Conservation (phyloP, 2,888 invertebrate species). For the Drosophila prolongata region DNA sequence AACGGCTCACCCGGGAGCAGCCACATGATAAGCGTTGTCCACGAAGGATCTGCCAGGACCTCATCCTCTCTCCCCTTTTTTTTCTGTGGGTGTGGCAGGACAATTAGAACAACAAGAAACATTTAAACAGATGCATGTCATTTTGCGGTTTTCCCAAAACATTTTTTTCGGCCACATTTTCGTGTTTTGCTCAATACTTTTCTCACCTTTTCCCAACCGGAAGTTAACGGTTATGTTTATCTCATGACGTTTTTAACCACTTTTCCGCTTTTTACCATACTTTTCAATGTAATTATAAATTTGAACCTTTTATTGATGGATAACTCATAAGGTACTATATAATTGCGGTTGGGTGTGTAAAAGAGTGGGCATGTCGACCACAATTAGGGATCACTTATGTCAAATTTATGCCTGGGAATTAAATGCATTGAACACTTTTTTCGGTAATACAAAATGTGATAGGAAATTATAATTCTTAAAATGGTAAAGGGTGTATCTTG, state of each 20-base stretch:
- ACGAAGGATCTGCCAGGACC: conserved; percentile 35
- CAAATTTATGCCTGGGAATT: conserved; percentile 8
- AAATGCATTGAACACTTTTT: conserved; percentile 5
- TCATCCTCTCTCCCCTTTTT: background rate
- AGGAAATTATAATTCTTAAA: background rate
- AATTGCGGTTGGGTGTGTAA: conserved; percentile 17
- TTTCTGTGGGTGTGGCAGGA: conserved; percentile 15
- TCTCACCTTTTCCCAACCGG: conserved; percentile 64
- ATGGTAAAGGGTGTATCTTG: too few species aligned
- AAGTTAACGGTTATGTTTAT: conserved; percentile 12
- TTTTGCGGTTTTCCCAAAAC: conserved; percentile 63
- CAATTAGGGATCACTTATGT: conserved; percentile 67
- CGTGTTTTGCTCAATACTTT: conserved; percentile 60
- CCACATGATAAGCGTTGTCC: conserved; percentile 61
- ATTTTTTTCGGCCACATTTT: conserved; percentile 5
- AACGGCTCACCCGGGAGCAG: conserved; percentile 61
- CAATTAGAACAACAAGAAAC: conserved; percentile 51
- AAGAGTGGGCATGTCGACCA: conserved; percentile 52
- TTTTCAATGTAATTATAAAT: conserved; percentile 21
- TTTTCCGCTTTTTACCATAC: conserved; percentile 24
- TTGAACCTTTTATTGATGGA: conserved; percentile 23
- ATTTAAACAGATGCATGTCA: conserved; percentile 65
- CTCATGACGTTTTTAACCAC: conserved; percentile 19
- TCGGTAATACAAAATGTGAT: background rate
- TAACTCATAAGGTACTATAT: conserved; percentile 9